These are phyloP conservation scores for Silurus glanis DNA, from an alignment of 2,113 vertebrate genomes.

Conservation along the genomic window DNA sequence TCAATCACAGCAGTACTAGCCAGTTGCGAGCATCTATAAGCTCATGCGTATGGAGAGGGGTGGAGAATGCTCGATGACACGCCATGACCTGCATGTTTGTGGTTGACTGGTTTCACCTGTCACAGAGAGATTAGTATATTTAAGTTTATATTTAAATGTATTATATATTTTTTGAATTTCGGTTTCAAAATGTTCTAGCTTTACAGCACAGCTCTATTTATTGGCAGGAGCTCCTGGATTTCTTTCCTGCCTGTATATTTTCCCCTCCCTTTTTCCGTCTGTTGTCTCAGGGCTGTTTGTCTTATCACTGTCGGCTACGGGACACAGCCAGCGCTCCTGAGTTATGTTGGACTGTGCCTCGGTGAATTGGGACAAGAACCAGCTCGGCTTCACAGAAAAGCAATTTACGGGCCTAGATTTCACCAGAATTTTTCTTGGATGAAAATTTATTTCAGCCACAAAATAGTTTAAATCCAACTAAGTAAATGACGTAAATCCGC, in stretches of 20 bases:
- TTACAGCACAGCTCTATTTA: neutral
- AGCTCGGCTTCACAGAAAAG: neutral
- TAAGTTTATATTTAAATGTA: neutral
- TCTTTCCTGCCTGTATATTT: neutral
- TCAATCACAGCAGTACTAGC: neutral
- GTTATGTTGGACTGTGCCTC: slow-evolving; percentile 3
- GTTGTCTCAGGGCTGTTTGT: slow-evolving; percentile 52
- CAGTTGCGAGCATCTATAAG: neutral
- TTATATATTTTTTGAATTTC: neutral
- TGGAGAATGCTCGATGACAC: neutral
- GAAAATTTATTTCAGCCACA: neutral
- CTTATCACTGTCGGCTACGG: slow-evolving; percentile 67
- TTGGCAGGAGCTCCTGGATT: slow-evolving; percentile 5
- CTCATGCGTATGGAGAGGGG: neutral
- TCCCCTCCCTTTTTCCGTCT: neutral
- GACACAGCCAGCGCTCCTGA: slow-evolving; percentile 54
- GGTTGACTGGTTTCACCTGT: neutral
- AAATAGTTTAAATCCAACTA: neutral
- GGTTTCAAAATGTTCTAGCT: neutral
- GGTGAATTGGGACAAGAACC: neutral
- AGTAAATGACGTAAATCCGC: neutral
- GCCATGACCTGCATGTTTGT: neutral
- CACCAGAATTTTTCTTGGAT: neutral
- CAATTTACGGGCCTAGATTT: slow-evolving; percentile 20
- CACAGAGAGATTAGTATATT: neutral